phyloP scores from a whole-genome alignment of 2,113 vertebrate genomes.

The Eudyptes chrysolophus region DNA sequence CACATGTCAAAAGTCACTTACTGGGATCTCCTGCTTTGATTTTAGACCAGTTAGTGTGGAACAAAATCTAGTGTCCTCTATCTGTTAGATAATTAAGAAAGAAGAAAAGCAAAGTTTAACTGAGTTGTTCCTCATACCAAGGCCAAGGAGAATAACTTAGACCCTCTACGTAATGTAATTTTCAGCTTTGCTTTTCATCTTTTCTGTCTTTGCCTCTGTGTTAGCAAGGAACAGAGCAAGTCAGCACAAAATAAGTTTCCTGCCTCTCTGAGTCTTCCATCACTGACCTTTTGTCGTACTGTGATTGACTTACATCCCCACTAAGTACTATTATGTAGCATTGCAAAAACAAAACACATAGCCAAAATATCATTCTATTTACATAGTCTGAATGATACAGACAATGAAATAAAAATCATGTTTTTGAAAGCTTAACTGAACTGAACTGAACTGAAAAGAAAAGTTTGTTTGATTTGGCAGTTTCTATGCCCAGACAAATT shows the following conservation, averaged over 20 bases:
- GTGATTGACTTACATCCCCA: neutral
- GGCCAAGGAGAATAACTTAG: neutral
- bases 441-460: neutral
- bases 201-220: neutral
- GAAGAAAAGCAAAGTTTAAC: neutral
- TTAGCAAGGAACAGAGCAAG: neutral
- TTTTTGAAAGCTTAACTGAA: neutral
- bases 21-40: neutral
- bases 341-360: neutral
- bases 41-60: neutral
- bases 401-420: neutral
- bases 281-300: neutral
- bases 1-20: neutral
- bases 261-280: neutral
- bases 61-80: neutral
- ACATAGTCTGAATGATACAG: neutral
- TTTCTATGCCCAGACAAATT: neutral
- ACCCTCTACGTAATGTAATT: fast-evolving
- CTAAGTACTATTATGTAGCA: neutral
- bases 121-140: neutral
- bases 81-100: neutral
- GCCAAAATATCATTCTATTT: neutral
- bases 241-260: neutral
- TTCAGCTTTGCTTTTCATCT: neutral
- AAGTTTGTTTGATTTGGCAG: neutral